Evolutionary conservation across 2,888 invertebrate species (phyloP), one percentile per base, ranked within the genome.

Genomic region (Hirtodrosophila confusa): DNA sequence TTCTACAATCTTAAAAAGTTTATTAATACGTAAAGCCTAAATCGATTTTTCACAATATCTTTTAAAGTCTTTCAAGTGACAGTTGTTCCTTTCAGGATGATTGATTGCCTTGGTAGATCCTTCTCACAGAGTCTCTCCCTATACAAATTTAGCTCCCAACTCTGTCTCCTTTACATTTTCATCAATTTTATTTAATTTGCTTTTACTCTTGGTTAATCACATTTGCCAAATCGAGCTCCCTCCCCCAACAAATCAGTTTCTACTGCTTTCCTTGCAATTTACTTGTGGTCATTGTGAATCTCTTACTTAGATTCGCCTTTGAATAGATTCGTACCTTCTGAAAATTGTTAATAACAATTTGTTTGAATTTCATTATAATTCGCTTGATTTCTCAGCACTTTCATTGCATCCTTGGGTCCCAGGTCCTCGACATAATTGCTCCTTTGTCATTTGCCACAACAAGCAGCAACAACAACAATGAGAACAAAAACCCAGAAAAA

Each of bases 401-500:
- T 65, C 60, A 17, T 40, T 40, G 44, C 56, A 43, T 58, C 24
- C 49, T 48, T 62, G 36, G 61, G 56, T 43, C 53, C 31, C 33
- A 41, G 48, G 66, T 73, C 61, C 74, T 79, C 72, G 62, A 44
- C 69, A 79, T 82, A 82, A 82, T 82, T 85, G 80, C 79, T 85
- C 64, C 80, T 82, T 82, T 82, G 80, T 82, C 83, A 85, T 82
- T 82, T 77, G 77, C 83, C 80, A 85, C 80, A 80, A 66, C 74
- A 70, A 50, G 55, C 35, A 40, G 33, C 40, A 37, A 39, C 47
- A 72, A 44, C 69, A 48, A 33, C 12, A 50, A 23, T 17, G 39
- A 39, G 33, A 51, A 43, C 36, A 44, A 45, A 23, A 47, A 62
- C 37, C 48, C 10, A 41, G 12, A 63, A 56, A 69, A 75, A 75